These are phyloP conservation scores for Meriones unguiculatus DNA, from an alignment of 2,113 vertebrate species.

Conservation along the genomic window DNA sequence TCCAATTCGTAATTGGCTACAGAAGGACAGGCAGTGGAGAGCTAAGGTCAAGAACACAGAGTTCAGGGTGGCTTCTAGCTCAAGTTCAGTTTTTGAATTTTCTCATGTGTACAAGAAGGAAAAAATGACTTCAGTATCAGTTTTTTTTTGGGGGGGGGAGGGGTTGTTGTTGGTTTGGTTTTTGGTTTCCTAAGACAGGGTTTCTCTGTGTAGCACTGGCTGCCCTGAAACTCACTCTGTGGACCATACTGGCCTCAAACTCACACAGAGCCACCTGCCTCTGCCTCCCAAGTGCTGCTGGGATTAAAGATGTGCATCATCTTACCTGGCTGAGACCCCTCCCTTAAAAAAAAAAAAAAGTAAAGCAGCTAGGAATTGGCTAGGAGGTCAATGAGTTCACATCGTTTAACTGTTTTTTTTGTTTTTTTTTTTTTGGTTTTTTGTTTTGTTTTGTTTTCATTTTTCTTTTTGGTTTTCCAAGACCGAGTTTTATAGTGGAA, in stretches of 20 bases:
- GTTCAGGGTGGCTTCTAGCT: not conserved
- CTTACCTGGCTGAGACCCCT: too few species aligned
- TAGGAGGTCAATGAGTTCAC: too few species aligned
- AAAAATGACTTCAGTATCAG: not conserved
- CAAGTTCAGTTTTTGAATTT: not conserved
- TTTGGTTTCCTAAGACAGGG: not conserved
- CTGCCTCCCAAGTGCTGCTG: too few species aligned
- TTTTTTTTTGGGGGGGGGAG: not conserved
- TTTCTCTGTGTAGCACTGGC: not conserved
- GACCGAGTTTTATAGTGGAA: too few species aligned
- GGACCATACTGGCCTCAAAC: not conserved
- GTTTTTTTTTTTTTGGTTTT: too few species aligned
- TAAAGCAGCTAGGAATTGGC: too few species aligned
- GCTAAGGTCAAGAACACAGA: not conserved
- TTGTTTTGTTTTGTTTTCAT: too few species aligned
- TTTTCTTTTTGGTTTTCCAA: too few species aligned
- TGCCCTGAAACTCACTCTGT: not conserved
- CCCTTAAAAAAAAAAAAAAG: too few species aligned
- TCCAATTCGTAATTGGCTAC: not conserved
- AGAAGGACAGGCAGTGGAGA: not conserved
- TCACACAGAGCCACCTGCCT: not conserved
- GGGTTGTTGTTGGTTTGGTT: not conserved
- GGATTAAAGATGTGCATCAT: too few species aligned
- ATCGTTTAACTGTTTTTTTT: too few species aligned
- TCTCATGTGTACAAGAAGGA: not conserved